These are phyloP conservation scores for Merluccius polli DNA, from an alignment of 2,797 vertebrate genomes.

Conservation along the genomic window DNA sequence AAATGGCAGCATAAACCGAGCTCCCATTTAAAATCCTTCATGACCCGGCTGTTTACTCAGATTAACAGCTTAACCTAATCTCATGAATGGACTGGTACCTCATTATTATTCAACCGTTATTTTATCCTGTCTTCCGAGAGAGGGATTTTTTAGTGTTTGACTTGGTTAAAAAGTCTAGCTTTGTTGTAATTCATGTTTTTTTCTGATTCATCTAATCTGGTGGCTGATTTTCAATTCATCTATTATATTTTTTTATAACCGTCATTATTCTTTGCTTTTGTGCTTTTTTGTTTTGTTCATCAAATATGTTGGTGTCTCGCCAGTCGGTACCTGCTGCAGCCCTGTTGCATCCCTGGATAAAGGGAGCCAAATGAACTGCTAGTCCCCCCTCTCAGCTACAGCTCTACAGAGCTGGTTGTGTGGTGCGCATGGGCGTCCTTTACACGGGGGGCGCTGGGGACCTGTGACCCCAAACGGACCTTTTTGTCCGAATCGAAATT, in stretches of 20 bases:
- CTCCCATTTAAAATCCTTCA: neutral
- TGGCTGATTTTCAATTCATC: no score
- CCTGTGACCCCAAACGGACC: no score
- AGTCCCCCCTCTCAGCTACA: neutral
- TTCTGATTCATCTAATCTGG: no score
- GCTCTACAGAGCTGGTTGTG: neutral
- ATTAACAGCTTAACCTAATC: neutral
- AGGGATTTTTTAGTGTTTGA: neutral
- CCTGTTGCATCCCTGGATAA: neutral
- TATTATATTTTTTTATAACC: no score
- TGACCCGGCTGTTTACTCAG: neutral
- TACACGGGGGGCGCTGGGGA: no score
- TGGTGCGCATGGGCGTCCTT: no score
- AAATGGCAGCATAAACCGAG: neutral
- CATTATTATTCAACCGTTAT: neutral
- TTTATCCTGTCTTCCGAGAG: neutral
- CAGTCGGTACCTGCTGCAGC: neutral
- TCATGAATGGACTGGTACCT: neutral
- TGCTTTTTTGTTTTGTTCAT: neutral
- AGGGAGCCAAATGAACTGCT: neutral
- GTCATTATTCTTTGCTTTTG: neutral
- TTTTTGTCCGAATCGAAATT: no score
- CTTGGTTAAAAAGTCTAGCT: no score
- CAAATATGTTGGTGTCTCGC: neutral
- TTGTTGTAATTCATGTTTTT: neutral